phyloP scores from a whole-genome alignment of 1,140 invertebrate species.

The Venustaconcha ellipsiformis region DNA sequence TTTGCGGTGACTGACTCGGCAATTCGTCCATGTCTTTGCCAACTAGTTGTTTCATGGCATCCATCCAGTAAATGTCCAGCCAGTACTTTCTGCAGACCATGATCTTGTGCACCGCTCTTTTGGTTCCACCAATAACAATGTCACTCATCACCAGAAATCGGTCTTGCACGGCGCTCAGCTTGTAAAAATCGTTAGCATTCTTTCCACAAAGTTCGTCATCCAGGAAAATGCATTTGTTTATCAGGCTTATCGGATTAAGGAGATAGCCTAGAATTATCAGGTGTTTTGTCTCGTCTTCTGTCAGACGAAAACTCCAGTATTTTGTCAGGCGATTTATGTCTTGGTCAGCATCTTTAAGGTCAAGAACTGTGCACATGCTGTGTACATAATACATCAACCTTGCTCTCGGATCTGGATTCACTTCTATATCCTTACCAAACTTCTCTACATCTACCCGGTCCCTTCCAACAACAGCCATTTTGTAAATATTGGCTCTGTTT shows the following conservation, averaged over 20 bases:
- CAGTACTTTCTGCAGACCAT: conserved; percentile 28
- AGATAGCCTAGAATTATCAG: conserved; percentile 30
- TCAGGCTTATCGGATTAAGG: conserved; percentile 35
- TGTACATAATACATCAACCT: conserved; percentile 47
- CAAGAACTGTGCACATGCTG: conserved; percentile 41
- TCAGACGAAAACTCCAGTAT: conserved; percentile 28
- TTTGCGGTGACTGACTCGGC: too few species aligned
- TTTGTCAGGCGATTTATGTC: conserved; percentile 32
- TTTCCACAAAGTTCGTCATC: conserved; percentile 40
- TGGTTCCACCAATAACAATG: conserved; percentile 38
- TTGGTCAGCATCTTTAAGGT: conserved; percentile 22
- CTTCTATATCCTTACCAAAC: too few species aligned
- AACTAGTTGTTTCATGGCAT: conserved; percentile 4
- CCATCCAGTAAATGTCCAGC: conserved; percentile 14
- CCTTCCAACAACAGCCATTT: too few species aligned
- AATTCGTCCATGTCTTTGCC: not conserved
- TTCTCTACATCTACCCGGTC: too few species aligned
- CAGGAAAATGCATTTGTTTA: conserved; percentile 45
- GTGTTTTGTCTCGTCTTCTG: conserved; percentile 20
- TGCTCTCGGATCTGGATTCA: conserved; percentile 23
- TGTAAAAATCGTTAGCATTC: conserved; percentile 42
- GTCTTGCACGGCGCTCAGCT: conserved; percentile 32
- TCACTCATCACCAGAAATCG: conserved; percentile 36
- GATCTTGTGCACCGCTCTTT: conserved; percentile 35
- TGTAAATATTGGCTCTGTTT: too few species aligned